phyloP scores from a whole-genome alignment of 2,797 vertebrate genomes.

The Chiloscyllium punctatum region DNA sequence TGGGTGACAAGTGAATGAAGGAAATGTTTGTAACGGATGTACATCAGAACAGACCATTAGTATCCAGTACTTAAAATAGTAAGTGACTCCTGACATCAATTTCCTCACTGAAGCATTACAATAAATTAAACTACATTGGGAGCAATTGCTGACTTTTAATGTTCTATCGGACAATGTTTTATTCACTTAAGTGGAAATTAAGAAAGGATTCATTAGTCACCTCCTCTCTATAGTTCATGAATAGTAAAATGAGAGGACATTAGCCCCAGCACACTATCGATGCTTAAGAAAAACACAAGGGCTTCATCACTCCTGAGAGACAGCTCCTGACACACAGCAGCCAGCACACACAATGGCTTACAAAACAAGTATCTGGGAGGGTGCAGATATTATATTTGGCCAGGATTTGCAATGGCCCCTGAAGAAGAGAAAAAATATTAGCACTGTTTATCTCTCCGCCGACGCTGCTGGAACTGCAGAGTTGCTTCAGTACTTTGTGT shows the following conservation, averaged over 20 bases:
- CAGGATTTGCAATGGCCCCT: not conserved
- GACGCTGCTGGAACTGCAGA: too few species aligned
- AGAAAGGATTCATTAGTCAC: not conserved
- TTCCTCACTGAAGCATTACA: not conserved
- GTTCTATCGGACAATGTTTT: not conserved
- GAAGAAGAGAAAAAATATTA: not conserved
- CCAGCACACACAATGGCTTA: not conserved
- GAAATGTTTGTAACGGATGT: not conserved
- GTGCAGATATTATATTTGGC: not conserved
- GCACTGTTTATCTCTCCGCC: too few species aligned
- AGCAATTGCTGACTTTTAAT: not conserved
- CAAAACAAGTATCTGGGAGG: not conserved
- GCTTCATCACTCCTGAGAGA: not conserved
- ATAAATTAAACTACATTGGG: not conserved
- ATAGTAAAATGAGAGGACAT: not conserved
- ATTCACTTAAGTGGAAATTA: not conserved
- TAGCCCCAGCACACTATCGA: not conserved
- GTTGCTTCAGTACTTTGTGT: too few species aligned
- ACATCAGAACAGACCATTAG: not conserved
- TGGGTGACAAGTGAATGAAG: not conserved
- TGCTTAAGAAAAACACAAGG: not conserved
- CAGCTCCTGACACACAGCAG: not conserved
- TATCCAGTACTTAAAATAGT: not conserved
- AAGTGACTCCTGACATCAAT: not conserved
- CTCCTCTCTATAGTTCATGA: not conserved